Conservation (phyloP, 2,113 vertebrate species). For the Burhinus oedicnemus region DNA sequence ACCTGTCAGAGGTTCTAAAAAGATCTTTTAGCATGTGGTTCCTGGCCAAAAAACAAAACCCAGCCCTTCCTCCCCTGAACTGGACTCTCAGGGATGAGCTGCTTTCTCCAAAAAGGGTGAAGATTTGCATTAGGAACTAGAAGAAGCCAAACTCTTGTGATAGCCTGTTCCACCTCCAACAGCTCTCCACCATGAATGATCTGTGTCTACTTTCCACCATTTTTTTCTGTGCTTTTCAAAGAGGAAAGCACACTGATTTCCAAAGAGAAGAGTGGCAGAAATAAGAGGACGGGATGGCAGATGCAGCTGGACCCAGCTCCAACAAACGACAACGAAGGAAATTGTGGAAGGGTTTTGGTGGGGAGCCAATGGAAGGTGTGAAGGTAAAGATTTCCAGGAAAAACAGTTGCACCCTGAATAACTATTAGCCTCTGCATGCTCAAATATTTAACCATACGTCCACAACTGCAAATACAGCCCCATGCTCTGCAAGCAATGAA, state of each 20-base stretch:
- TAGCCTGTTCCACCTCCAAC: neutral
- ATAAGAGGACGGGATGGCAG: rapidly evolving
- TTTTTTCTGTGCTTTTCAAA: neutral
- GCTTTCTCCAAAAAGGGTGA: neutral
- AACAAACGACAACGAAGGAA: neutral
- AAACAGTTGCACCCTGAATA: neutral
- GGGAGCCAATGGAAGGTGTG: neutral
- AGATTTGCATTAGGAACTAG: neutral
- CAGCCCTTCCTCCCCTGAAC: neutral
- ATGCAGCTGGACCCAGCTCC: neutral
- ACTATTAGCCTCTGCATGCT: neutral
- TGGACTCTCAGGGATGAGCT: neutral
- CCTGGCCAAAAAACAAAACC: neutral
- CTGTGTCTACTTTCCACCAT: neutral
- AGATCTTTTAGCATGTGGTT: neutral
- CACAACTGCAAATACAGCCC: neutral
- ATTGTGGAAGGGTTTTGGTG: neutral
- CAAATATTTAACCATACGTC: rapidly evolving
- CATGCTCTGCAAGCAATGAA: neutral
- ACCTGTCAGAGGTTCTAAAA: neutral
- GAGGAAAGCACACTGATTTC: neutral
- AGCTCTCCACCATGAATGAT: neutral
- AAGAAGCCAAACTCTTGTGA: neutral
- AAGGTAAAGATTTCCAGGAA: neutral
- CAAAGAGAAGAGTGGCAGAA: neutral